A percentile compares a stretch with the other conserved stretches of the same genome.
These are phyloP conservation scores for Microchrysa polita DNA, from an alignment of 2,888 invertebrate genomes.

Conservation along the genomic window DNA sequence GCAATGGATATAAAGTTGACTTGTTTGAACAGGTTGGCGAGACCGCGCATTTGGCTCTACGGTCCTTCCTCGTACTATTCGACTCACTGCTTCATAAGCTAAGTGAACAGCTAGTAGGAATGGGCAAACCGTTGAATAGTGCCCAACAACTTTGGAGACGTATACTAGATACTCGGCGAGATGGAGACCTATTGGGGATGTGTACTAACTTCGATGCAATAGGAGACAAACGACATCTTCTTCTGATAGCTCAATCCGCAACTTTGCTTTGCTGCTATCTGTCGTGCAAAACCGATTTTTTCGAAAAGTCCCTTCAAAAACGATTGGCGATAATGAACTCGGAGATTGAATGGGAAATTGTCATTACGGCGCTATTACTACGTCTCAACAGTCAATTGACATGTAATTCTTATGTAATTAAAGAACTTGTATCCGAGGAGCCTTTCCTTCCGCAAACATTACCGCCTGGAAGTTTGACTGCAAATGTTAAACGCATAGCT, in stretches of 20 bases:
- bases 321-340: constrained; percentile 56
- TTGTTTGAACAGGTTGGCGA: constrained; percentile 75
- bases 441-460: background rate
- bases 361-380: constrained; percentile 74
- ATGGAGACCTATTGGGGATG: constrained; percentile 75
- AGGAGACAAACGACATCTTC: constrained; percentile 68
- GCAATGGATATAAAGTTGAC: constrained; percentile 70
- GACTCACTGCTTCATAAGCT: constrained; percentile 46
- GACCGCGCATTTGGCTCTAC: constrained; percentile 81
- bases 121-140: background rate
- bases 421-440: background rate
- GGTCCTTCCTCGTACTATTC: constrained; percentile 70
- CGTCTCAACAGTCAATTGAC: constrained; percentile 83
- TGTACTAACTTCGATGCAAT: constrained; percentile 73
- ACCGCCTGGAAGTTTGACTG: background rate
- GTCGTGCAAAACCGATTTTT: constrained; percentile 72
- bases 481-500: background rate
- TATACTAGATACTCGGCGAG: constrained; percentile 61
- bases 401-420: constrained; percentile 71
- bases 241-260: constrained; percentile 72
- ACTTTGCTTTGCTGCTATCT: constrained; percentile 74
- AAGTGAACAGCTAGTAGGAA: background rate
- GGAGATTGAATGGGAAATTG: constrained; percentile 61
- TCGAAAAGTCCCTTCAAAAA: constrained; percentile 66
- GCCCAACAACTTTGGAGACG: constrained; percentile 27